These are phyloP conservation scores for Enteromius mattozi DNA, from an alignment of 2,797 vertebrate species.

Conservation along the genomic window DNA sequence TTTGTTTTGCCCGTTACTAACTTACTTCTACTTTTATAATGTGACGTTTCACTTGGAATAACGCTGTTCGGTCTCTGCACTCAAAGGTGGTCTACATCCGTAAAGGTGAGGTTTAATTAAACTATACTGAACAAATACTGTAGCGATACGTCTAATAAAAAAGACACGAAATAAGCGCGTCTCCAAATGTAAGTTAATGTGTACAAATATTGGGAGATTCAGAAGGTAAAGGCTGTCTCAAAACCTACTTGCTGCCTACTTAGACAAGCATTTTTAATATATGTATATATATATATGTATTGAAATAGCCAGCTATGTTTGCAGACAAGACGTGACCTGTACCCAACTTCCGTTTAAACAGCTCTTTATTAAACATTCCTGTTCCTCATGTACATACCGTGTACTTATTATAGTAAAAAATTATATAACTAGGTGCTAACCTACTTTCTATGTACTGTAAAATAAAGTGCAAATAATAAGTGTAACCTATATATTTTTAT, in stretches of 20 bases:
- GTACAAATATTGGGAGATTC: not conserved
- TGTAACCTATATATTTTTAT: not conserved
- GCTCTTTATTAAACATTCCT: not conserved
- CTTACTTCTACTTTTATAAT: not conserved
- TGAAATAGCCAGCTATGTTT: not conserved
- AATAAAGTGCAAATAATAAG: no score
- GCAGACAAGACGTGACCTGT: not conserved
- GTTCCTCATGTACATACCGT: no score
- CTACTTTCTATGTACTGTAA: no score
- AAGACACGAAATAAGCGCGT: not conserved
- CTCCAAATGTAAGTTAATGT: not conserved
- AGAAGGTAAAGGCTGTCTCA: not conserved
- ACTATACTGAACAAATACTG: not conserved
- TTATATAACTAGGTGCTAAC: not conserved
- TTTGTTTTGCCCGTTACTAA: no score
- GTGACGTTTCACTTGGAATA: not conserved
- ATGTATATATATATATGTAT: no score
- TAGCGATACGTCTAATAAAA: not conserved
- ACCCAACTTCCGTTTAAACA: not conserved
- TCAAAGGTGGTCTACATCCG: not conserved
- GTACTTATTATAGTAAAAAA: not conserved
- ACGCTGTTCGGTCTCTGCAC: not conserved
- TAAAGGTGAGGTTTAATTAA: not conserved
- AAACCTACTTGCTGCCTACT: not conserved
- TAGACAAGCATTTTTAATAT: not conserved